These are phyloP conservation scores for Bettongia penicillata DNA, from an alignment of 2,113 vertebrate genomes.

Conservation along the genomic window DNA sequence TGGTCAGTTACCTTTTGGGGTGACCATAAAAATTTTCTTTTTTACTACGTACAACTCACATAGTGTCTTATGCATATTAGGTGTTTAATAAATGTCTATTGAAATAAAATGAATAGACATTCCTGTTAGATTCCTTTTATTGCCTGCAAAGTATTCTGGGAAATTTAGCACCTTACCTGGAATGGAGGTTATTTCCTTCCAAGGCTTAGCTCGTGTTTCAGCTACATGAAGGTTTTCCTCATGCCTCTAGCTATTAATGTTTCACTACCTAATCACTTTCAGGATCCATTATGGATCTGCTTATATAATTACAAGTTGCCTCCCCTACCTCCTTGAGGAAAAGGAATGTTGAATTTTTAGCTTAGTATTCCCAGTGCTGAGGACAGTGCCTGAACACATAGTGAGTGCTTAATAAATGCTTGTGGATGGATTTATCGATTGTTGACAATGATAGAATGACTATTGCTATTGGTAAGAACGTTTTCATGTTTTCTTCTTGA, in stretches of 20 bases:
- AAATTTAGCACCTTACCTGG: background rate
- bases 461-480: background rate
- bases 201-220: background rate
- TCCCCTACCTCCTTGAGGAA: background rate
- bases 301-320: background rate
- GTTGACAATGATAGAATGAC: background rate
- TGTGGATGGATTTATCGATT: background rate
- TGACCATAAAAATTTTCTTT: background rate
- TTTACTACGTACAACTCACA: background rate
- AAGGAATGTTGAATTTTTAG: background rate
- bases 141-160: background rate
- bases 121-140: background rate
- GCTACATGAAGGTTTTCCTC: background rate
- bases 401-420: background rate
- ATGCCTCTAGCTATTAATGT: background rate
- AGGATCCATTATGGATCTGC: background rate
- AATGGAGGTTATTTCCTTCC: background rate
- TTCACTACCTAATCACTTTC: background rate
- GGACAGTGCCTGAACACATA: background rate
- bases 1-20: background rate
- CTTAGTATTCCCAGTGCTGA: background rate
- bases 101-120: conserved; percentile 29
- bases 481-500: background rate
- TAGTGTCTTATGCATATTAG: background rate
- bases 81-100: background rate